Evolutionary conservation across 2,888 invertebrate species (phyloP), one percentile per base, ranked within the genome.

Genomic region (Meloe dianella): DNA sequence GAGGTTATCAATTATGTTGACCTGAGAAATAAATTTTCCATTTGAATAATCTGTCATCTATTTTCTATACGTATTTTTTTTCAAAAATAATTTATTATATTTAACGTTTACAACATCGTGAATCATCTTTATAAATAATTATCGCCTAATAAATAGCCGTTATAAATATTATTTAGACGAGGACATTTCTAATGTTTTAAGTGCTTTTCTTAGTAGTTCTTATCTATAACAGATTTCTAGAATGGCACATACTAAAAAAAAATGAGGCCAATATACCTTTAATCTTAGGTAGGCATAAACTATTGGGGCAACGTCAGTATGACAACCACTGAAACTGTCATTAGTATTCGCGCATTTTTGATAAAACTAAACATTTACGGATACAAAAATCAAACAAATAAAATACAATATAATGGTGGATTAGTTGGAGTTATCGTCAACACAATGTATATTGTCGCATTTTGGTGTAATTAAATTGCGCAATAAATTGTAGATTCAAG

Each of bases 81-180:
- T 0, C 9, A 51, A 51, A 24, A 22, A 24, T 59, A 59, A 59
- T 59, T 59, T 59, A 38, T 35, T 51, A 38, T 35, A 59, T 38
- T 38, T 35, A 59, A 38, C 24, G 20, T 38, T 59, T 59, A 59
- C 24, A 63, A 60, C 56, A 60, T 32, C 47, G 61, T 66, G 66
- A 64, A 67, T 67, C 67, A 67, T 64, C 64, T 67, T 67, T 67
- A 67, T 67, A 67, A 67, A 67, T 67, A 67, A 67, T 67, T 67
- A 67, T 64, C 67, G 38, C 60, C 17, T 61, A 67, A 67, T 67
- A 67, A 67, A 67, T 61, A 57, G 41, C 57, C 51, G 64, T 56
- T 64, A 58, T 64, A 61, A 61, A 59, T 67, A 67, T 67, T 62
- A 61, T 61, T 61, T 54, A 59, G 62, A 51, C 64, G 47, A 61